Evolutionary conservation across 2,113 vertebrate genomes (phyloP).

Genomic region (Bubo bubo): DNA sequence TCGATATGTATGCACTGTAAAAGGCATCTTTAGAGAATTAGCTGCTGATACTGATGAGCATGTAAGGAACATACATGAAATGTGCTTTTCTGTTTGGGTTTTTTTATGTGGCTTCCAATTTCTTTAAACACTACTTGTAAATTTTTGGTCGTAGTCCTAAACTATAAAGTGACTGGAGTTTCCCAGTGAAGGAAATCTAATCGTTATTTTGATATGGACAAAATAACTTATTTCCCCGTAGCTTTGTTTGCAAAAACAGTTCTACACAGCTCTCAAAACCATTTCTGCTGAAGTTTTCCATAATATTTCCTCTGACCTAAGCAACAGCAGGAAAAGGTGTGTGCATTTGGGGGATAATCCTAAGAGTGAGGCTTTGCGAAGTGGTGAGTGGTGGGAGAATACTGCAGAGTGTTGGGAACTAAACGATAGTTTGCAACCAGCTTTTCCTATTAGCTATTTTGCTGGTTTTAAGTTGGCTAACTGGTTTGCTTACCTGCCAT

Average conservation of each 20-base stretch:
- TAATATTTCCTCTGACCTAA: not conserved
- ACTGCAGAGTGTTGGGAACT: not conserved
- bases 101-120: not conserved
- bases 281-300: not conserved
- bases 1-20: fast-evolving
- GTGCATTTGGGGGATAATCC: not conserved
- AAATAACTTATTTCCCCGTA: not conserved
- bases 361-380: not conserved
- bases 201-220: not conserved
- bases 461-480: not conserved
- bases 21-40: not conserved
- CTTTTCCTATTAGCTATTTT: not conserved
- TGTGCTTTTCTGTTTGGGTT: fast-evolving
- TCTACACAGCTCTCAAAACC: not conserved
- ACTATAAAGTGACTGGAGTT: not conserved
- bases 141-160: not conserved
- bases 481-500: not conserved
- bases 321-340: not conserved
- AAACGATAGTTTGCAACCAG: not conserved
- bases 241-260: not conserved
- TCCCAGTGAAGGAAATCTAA: not conserved
- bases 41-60: not conserved
- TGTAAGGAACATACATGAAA: not conserved
- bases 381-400: not conserved
- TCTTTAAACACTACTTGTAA: not conserved